These are phyloP conservation scores for Procambarus clarkii DNA, from an alignment of 1,140 invertebrate genomes.

Conservation along the genomic window DNA sequence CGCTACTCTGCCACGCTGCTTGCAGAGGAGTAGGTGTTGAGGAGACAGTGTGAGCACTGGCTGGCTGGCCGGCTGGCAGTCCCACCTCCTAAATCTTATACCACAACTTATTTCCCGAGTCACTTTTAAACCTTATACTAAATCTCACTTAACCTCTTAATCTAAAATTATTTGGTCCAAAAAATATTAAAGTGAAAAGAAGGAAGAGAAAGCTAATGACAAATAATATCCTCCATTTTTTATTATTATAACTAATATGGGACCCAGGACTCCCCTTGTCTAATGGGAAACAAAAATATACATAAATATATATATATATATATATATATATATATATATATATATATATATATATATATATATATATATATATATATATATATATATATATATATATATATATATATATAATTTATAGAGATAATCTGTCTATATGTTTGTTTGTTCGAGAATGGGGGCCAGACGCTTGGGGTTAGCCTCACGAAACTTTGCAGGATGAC, in stretches of 20 bases:
- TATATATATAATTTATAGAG: neutral
- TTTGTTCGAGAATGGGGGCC: no score
- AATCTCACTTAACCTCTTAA: neutral
- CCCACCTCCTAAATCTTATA: neutral
- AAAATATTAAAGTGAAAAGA: neutral
- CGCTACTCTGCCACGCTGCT: conserved; percentile 9
- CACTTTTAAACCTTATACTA: neutral
- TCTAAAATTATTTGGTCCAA: neutral
- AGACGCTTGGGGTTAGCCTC: no score
- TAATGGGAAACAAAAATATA: neutral
- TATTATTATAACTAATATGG: no score
- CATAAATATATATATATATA: neutral
- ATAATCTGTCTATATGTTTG: neutral
- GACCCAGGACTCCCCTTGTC: neutral
- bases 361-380: conserved; percentile 33
- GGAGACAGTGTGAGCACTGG: neutral
- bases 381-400: conserved; percentile 13
- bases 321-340: conserved; percentile 11
- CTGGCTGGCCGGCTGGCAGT: neutral
- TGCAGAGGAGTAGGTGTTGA: neutral
- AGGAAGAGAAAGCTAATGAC: neutral
- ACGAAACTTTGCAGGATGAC: no score
- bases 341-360: conserved; percentile 23
- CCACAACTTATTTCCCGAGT: neutral
- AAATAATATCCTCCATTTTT: neutral